Evolutionary conservation across 1,140 invertebrate species (phyloP).

Genomic region (Latrodectus geometricus): DNA sequence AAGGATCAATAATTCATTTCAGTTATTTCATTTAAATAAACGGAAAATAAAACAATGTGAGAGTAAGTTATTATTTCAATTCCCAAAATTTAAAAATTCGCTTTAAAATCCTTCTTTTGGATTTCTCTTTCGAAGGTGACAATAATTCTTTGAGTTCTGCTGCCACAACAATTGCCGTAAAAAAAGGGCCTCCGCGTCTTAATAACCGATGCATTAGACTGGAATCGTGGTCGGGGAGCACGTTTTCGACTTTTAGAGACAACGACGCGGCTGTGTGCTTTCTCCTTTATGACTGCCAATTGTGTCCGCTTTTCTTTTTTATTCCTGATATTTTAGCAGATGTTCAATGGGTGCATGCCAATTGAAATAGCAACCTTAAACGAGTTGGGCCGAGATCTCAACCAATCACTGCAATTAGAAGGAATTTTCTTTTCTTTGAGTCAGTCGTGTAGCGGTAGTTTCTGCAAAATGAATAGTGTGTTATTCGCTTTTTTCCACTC

Average conservation of each 20-base stretch:
- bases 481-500: neutral
- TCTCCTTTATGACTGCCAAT: neutral
- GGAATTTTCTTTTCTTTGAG: neutral
- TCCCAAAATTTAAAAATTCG: too few species aligned
- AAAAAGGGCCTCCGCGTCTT: neutral
- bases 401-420: neutral
- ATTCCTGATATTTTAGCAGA: neutral
- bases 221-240: slow-evolving; percentile 26
- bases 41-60: too few species aligned
- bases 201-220: neutral
- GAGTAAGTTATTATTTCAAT: too few species aligned
- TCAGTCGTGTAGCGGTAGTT: neutral
- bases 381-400: neutral
- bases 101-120: too few species aligned
- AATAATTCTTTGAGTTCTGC: too few species aligned
- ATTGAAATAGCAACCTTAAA: neutral
- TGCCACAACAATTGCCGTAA: too few species aligned
- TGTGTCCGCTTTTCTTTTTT: neutral
- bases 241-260: slow-evolving; percentile 43
- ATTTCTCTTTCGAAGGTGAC: too few species aligned
- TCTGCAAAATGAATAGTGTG: neutral
- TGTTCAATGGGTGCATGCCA: neutral
- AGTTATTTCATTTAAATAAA: too few species aligned
- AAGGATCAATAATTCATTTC: too few species aligned
- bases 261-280: slow-evolving; percentile 32